Evolutionary conservation across 2,888 invertebrate species (phyloP).

Genomic region (Spilosoma lubricipeda): DNA sequence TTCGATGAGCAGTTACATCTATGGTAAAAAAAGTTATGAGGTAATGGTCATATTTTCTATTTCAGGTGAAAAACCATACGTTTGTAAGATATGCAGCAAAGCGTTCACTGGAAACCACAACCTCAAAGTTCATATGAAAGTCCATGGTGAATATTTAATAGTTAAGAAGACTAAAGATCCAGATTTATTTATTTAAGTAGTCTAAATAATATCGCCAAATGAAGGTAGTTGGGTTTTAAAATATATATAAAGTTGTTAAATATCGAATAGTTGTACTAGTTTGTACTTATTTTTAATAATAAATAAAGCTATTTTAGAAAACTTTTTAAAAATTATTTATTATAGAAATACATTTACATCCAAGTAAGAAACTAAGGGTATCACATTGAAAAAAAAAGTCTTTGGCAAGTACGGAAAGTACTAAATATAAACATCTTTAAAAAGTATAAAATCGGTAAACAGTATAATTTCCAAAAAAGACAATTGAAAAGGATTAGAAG

Average conservation of each 20-base stretch:
- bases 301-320: conserved; percentile 48
- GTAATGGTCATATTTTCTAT: conserved; percentile 22
- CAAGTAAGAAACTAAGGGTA: conserved; percentile 82
- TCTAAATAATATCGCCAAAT: conserved; percentile 25
- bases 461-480: conserved; percentile 41
- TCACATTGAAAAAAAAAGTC: conserved; percentile 83
- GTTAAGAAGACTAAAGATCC: conserved; percentile 53
- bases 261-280: conserved; percentile 25
- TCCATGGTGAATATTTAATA: conserved; percentile 75
- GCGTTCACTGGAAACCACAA: conserved; percentile 75
- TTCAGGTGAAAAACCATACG: conserved; percentile 75
- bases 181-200: conserved; percentile 29
- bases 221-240: conserved; percentile 25
- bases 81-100: conserved; percentile 74
- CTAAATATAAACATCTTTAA: conserved; percentile 60
- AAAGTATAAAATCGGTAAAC: conserved; percentile 55
- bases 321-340: conserved; percentile 62
- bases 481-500: conserved; percentile 18
- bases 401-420: conserved; percentile 82
- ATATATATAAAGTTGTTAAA: conserved; percentile 36
- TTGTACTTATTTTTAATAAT: conserved; percentile 20
- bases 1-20: too few relatives aligned
- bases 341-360: conserved; percentile 73
- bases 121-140: conserved; percentile 78
- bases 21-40: too few relatives aligned